phyloP scores from a whole-genome alignment of 2,113 vertebrate genomes.

The Manacus vitellinus region DNA sequence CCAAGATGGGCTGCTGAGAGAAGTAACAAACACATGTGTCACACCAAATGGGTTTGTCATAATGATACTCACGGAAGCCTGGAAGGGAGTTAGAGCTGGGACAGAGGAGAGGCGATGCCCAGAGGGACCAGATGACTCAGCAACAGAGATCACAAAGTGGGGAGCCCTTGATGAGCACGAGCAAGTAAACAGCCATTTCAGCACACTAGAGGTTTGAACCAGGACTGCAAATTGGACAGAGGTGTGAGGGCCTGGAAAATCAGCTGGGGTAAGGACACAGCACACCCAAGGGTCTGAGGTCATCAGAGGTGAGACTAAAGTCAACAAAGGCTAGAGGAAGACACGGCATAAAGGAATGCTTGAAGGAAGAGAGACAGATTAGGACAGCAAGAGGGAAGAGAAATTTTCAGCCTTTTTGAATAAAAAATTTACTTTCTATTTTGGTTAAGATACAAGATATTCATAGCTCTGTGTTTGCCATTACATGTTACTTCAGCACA shows the following conservation, averaged over 20 bases:
- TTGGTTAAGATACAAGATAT: neutral
- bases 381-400: neutral
- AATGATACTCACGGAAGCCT: neutral
- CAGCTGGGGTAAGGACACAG: neutral
- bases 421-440: neutral
- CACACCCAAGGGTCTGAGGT: neutral
- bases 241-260: neutral
- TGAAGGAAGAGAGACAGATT: neutral
- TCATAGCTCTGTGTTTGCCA: neutral
- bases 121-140: constrained; percentile 3
- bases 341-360: neutral
- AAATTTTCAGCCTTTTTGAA: neutral
- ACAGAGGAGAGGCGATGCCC: neutral
- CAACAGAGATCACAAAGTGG: constrained; percentile 24
- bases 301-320: neutral
- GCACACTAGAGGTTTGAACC: neutral
- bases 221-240: neutral
- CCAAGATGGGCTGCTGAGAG: neutral
- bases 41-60: neutral
- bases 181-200: constrained; percentile 26
- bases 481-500: neutral
- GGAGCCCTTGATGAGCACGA: neutral
- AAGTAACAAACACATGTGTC: neutral
- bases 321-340: neutral
- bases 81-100: neutral